These are phyloP conservation scores for Drosophila leonis DNA, from an alignment of 2,888 invertebrate species.

Conservation along the genomic window DNA sequence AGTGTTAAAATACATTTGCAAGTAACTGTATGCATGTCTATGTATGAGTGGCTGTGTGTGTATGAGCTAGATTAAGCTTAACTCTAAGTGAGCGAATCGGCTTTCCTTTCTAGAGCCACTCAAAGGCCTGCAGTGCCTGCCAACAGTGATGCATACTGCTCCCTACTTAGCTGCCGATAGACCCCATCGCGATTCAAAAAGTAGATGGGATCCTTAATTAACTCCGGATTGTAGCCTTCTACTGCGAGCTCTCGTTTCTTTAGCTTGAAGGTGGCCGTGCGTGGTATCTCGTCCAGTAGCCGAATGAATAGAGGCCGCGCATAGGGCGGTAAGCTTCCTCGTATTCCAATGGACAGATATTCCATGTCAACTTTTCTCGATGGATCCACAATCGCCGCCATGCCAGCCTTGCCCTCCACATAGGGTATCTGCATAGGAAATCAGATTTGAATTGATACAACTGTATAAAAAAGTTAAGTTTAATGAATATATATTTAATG, in stretches of 20 bases:
- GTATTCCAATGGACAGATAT: slow-evolving; percentile 88
- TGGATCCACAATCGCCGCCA: slow-evolving; percentile 95
- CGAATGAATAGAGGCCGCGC: slow-evolving; percentile 96
- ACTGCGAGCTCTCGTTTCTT: slow-evolving; percentile 94
- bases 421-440: slow-evolving; percentile 88
- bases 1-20: slow-evolving; percentile 48
- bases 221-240: slow-evolving; percentile 92
- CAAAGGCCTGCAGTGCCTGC: slow-evolving; percentile 87
- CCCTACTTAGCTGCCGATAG: slow-evolving; percentile 86
- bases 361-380: slow-evolving; percentile 87
- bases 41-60: not conserved
- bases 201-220: slow-evolving; percentile 91
- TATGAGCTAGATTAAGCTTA: slow-evolving; percentile 25
- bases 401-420: slow-evolving; percentile 95
- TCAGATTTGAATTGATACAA: not conserved
- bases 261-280: slow-evolving; percentile 96
- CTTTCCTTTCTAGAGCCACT: slow-evolving; percentile 39
- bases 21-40: slow-evolving; percentile 10
- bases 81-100: slow-evolving; percentile 10
- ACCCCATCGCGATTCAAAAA: slow-evolving; percentile 87
- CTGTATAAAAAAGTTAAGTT: not conserved
- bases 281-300: slow-evolving; percentile 91
- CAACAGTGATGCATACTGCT: slow-evolving; percentile 86
- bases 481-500: not conserved
- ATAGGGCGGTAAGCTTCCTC: slow-evolving; percentile 92